Base-by-base conservation (phyloP, 2,888 invertebrate genomes). In the Phymatocera aterrima region DNA sequence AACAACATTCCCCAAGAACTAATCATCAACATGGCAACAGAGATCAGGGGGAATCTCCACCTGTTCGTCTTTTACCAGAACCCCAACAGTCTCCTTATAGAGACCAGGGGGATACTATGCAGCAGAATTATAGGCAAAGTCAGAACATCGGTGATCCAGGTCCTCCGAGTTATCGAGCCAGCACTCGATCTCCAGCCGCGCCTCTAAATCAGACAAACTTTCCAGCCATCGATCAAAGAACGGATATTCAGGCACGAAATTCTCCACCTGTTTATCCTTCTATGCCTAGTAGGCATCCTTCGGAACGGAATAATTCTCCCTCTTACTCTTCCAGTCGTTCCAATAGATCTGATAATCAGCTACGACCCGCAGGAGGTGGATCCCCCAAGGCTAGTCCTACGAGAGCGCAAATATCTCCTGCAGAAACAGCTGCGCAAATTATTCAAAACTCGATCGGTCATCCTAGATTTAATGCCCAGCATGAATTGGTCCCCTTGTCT, bases 311-410 rank as follows among this genome's bases (percentile, higher is more conserved):
- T 10, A 75, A 86, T 79, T 86, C 88, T 0, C 83, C 85, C 6
- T 84, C 85, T 46, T 89, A 89, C 75, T 86, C 87, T 1, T 87
- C 88, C 0, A 83, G 83, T 70, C 86, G 87, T 34, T 85, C 87
- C n/a, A 77, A 61, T 31, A 77, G 77, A 65, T 65, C 77, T 48
- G 61, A 77, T 65, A 78, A 78, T 65, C 54, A 78, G 48, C 4
- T 68, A 18, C 34, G 64, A 24, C 81, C 89, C 68, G 91, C 91
- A 88, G 87, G 92, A 90, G 82, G 92, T 92, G n/a, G n/a, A n/a
- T 74, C 91, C 92, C 82, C 92, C 88, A 90, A 93, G 79, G 89
- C 91, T 80, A 87, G 90, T 85, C 87, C 86, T 65, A 86, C 86
- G 1, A 86, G 86, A 28, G 79, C 79, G 72, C 82, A 83, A 18